These are phyloP conservation scores for Athene noctua DNA, from an alignment of 2,113 vertebrate genomes.

Conservation along the genomic window DNA sequence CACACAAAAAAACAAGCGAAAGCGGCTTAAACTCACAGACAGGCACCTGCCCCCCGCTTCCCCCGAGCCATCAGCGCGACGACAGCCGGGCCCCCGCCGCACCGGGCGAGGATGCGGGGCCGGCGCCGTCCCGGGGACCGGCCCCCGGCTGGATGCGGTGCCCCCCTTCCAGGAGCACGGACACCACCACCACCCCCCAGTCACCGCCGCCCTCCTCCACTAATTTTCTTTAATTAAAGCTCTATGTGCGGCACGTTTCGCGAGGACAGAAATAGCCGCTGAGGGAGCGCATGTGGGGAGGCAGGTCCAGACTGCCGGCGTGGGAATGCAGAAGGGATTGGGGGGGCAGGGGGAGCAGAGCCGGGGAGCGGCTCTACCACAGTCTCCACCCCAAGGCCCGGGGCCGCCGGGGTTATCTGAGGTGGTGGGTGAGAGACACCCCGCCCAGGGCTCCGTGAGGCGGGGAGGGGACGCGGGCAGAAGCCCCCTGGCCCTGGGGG, in stretches of 20 bases:
- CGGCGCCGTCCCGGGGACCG: neutral
- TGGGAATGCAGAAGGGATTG: constrained; percentile 1
- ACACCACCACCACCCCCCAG: neutral
- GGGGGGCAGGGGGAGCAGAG: neutral
- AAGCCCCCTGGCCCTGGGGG: neutral
- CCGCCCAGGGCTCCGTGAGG: neutral
- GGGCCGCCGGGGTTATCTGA: neutral
- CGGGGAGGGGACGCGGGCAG: neutral
- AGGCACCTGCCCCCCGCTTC: neutral
- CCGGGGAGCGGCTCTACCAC: neutral
- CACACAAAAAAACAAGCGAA: neutral
- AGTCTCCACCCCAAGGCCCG: neutral
- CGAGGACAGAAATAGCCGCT: constrained; percentile 29
- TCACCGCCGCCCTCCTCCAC: neutral
- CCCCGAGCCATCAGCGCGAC: neutral
- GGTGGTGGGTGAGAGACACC: neutral
- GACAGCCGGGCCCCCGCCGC: neutral
- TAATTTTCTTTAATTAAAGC: constrained; percentile 45
- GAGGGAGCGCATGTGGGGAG: constrained; percentile 4
- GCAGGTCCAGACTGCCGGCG: neutral
- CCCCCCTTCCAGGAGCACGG: neutral
- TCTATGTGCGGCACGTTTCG: neutral
- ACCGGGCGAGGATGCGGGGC: neutral
- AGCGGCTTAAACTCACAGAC: neutral
- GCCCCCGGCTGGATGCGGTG: neutral